Evolutionary conservation across 2,113 vertebrate genomes (phyloP), one percentile per base, ranked within the genome.

Genomic region (Peromyscus leucopus): DNA sequence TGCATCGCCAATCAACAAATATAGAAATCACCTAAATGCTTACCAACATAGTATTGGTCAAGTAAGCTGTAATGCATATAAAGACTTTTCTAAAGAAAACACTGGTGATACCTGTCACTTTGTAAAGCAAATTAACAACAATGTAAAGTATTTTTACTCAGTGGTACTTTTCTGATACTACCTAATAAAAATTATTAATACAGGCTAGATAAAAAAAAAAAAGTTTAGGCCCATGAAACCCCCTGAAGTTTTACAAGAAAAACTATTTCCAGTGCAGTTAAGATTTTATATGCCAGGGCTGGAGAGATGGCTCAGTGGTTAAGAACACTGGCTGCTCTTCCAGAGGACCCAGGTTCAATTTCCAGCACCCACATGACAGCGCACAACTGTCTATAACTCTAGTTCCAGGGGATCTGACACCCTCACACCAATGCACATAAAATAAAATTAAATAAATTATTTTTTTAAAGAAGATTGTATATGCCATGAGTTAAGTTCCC

Each of bases 111-210:
- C 87, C 16, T 33, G 57, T 63, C n/a, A 63, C 82, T 65, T 42
- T 63, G 42, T 48, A 86, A 67, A 48, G 16, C 42, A 67, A 86
- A 48, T 69, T 65, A 85, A 85, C 65, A 85, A 67, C 61, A 85
- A 84, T 42, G n/a, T 63, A 84, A 51, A 87, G 33, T 46, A 26
- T 78, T 71, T 51, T 88, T 88, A 75, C 39, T 85, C 46, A 59
- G 59, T 48, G 83, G 61, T 36, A 48, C 46, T 67, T 48, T 67
- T 48, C 28, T 67, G 39, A 33, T 86, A 89, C 4, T 59, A 2
- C 78, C 33, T 86, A 65, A 78, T 76, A 31, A 80, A 91, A 97
- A 69, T 17, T 74, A 26, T 87, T 61, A 93, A 88, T 12, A 74
- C 22, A 31, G 11, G 31, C 5, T 87, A n/a, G 13, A 82, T 59